These are phyloP conservation scores for Cydia pomonella DNA, from an alignment of 1,140 invertebrate genomes.

Conservation along the genomic window DNA sequence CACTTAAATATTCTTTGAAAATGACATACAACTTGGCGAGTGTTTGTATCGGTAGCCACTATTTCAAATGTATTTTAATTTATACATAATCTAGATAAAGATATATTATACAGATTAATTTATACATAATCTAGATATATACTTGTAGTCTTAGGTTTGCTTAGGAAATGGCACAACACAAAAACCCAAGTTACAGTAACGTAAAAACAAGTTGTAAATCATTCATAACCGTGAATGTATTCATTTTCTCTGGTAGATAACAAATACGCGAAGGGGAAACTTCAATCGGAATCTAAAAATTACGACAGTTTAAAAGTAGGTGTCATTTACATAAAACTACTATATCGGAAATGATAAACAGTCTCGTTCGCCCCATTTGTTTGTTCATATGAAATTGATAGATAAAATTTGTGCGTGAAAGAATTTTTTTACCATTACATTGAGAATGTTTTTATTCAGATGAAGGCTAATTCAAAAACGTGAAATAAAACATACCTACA, in stretches of 20 bases:
- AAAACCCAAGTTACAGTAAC: not conserved
- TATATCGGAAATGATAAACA: constrained; percentile 74
- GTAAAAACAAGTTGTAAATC: constrained; percentile 66
- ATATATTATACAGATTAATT: too few species aligned
- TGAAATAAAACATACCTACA: not conserved
- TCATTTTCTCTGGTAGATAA: constrained; percentile 71
- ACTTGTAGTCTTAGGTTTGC: too few species aligned
- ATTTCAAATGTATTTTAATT: too few species aligned
- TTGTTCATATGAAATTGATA: constrained; percentile 52
- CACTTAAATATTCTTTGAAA: not conserved
- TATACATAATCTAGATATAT: too few species aligned
- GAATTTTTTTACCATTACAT: not conserved
- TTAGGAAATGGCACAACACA: too few species aligned
- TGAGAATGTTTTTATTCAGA: too few species aligned
- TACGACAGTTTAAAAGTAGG: constrained; percentile 80
- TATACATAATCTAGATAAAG: too few species aligned
- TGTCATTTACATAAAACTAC: constrained; percentile 78
- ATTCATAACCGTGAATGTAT: constrained; percentile 67
- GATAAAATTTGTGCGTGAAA: not conserved
- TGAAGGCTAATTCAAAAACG: not conserved
- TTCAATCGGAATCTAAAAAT: constrained; percentile 78
- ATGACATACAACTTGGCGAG: not conserved
- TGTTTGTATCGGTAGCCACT: not conserved
- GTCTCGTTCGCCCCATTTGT: constrained; percentile 59
- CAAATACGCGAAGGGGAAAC: constrained; percentile 73